Percentiles rank a stretch among this genome's conserved stretches.
These are phyloP conservation scores for Cottoperca gobio DNA, from an alignment of 2,797 vertebrate species.

Conservation along the genomic window DNA sequence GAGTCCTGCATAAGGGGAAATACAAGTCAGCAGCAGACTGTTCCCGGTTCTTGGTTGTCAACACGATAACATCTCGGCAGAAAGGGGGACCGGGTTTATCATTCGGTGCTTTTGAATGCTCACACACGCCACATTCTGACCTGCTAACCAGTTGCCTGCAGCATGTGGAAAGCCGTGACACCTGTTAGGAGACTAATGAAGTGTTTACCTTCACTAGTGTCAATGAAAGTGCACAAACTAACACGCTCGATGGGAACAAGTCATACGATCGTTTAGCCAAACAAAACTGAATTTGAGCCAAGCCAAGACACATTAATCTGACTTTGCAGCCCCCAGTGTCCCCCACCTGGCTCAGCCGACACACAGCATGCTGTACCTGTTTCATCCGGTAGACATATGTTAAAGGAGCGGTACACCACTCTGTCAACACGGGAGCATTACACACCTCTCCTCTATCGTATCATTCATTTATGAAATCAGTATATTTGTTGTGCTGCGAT, in stretches of 20 bases:
- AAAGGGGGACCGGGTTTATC: background rate
- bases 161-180: background rate
- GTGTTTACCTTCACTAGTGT: background rate
- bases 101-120: conserved; percentile 3
- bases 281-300: background rate
- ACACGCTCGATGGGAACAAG: too few species aligned
- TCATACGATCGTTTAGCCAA: background rate
- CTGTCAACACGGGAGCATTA: background rate
- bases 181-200: background rate
- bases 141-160: background rate
- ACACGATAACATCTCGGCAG: background rate
- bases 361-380: background rate
- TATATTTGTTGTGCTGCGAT: background rate
- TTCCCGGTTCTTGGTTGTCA: background rate
- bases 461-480: background rate
- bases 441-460: background rate
- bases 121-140: conserved; percentile 13
- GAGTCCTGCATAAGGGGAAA: conserved; percentile 43
- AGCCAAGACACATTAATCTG: background rate
- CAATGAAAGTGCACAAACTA: background rate
- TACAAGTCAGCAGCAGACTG: conserved; percentile 5
- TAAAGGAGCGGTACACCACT: background rate
- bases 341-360: background rate
- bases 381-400: background rate
- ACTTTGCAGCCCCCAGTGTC: background rate